Percentiles rank a stretch among this genome's conserved stretches.
These are phyloP conservation scores for Trichonephila clavata DNA, from an alignment of 1,140 invertebrate genomes.

Conservation along the genomic window DNA sequence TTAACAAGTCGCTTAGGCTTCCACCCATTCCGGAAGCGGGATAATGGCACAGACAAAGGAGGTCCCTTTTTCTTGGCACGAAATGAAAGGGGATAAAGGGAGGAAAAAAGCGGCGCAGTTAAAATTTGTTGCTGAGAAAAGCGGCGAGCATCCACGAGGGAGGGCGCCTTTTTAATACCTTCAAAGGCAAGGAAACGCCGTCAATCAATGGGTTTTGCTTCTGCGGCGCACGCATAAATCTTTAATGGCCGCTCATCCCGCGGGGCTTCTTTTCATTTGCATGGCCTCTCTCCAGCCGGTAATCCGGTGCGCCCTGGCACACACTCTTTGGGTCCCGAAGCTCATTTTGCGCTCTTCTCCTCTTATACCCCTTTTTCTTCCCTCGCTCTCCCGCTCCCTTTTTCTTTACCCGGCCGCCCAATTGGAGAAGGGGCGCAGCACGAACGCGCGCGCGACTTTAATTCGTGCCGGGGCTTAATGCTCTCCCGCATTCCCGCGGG, in stretches of 20 bases:
- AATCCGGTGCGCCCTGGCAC: slow-evolving; percentile 63
- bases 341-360: slow-evolving; percentile 66
- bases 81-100: neutral
- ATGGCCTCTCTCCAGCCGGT: slow-evolving; percentile 34
- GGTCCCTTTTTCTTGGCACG: slow-evolving; percentile 13
- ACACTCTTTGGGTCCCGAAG: slow-evolving; percentile 52
- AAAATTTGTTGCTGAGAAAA: slow-evolving; percentile 55
- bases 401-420: slow-evolving; percentile 15
- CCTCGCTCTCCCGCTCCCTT: neutral
- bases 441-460: slow-evolving; percentile 62
- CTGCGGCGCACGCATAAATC: slow-evolving; percentile 64
- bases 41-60: slow-evolving; percentile 37
- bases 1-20: slow-evolving; percentile 22
- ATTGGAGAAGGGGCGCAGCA: slow-evolving; percentile 17
- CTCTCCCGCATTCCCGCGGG: slow-evolving; percentile 72
- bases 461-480: slow-evolving; percentile 67
- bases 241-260: slow-evolving; percentile 69
- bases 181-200: slow-evolving; percentile 59
- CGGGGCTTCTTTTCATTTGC: slow-evolving; percentile 75
- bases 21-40: neutral
- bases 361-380: slow-evolving; percentile 30
- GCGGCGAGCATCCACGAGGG: neutral
- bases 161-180: slow-evolving; percentile 60
- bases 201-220: slow-evolving; percentile 65
- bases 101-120: slow-evolving; percentile 37